Evolutionary conservation across 2,888 invertebrate genomes (phyloP).

Genomic region (Stenodema calcarata): DNA sequence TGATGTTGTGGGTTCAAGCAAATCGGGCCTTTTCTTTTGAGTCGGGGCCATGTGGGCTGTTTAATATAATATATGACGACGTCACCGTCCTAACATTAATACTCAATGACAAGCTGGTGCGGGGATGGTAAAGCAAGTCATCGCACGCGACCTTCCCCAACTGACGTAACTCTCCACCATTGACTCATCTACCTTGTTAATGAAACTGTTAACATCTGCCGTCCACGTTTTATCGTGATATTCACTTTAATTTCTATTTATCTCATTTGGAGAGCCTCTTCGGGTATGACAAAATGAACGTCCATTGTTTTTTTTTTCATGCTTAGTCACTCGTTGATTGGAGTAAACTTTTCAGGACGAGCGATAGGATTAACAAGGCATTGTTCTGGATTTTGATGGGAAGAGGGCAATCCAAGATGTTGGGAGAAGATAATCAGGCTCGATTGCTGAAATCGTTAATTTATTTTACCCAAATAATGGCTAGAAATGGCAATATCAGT

Average conservation of each 20-base stretch:
- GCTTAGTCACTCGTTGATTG: background rate
- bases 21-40: background rate
- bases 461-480: too few species aligned
- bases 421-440: too few species aligned
- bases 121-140: background rate
- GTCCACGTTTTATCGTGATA: background rate
- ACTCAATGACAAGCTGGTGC: constrained; percentile 13
- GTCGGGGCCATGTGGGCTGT: background rate
- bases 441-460: too few species aligned
- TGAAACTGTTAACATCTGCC: background rate
- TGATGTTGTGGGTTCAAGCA: constrained; percentile 9
- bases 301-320: background rate
- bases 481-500: too few species aligned
- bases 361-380: too few species aligned
- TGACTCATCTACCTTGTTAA: constrained; percentile 2
- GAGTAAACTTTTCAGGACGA: background rate
- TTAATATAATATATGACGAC: constrained; percentile 21
- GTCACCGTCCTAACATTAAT: constrained; percentile 25
- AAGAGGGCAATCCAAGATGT: too few species aligned
- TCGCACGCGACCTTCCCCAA: constrained; percentile 29
- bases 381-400: too few species aligned
- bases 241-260: background rate
- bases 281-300: background rate
- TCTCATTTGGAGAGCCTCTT: background rate
- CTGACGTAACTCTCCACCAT: background rate